These are phyloP conservation scores for Halichoeres trimaculatus DNA, from an alignment of 2,113 vertebrate genomes.

Conservation along the genomic window DNA sequence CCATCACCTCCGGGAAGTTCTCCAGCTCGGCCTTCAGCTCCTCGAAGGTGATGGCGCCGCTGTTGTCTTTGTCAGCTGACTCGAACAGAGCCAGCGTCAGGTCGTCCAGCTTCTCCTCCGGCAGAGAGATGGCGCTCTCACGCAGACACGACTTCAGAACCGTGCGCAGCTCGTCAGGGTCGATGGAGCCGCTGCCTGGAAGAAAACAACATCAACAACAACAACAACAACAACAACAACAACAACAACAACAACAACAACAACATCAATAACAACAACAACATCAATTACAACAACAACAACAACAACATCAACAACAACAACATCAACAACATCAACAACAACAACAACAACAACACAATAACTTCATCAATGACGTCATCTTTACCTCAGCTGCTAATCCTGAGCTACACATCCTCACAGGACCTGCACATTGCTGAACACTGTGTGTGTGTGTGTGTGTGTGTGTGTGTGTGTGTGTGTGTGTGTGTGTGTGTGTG, in stretches of 20 bases:
- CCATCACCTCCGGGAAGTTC: slow-evolving; percentile 89
- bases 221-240: too few relatives aligned
- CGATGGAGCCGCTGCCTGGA: slow-evolving; percentile 90
- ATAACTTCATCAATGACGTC: too few relatives aligned
- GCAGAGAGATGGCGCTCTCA: slow-evolving; percentile 89
- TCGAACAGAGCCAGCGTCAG: slow-evolving; percentile 88
- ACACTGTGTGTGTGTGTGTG: not conserved
- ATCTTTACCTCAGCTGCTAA: too few relatives aligned
- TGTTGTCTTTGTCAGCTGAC: slow-evolving; percentile 87
- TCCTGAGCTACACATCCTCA: too few relatives aligned
- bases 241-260: too few relatives aligned
- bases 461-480: not conserved
- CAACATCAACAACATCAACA: too few relatives aligned
- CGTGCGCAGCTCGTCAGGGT: slow-evolving; percentile 84
- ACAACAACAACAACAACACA: too few relatives aligned
- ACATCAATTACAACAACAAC: too few relatives aligned
- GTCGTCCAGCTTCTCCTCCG: slow-evolving; percentile 87
- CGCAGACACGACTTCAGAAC: slow-evolving; percentile 88
- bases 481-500: slow-evolving; percentile 1
- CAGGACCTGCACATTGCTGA: not conserved
- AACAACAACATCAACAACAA: too few relatives aligned
- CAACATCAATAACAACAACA: too few relatives aligned
- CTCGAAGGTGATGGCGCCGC: slow-evolving; percentile 91
- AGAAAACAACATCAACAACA: accelerated
- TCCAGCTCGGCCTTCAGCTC: slow-evolving; percentile 89